phyloP scores from a whole-genome alignment of 1,140 invertebrate species.

The Tyrophagus putrescentiae region DNA sequence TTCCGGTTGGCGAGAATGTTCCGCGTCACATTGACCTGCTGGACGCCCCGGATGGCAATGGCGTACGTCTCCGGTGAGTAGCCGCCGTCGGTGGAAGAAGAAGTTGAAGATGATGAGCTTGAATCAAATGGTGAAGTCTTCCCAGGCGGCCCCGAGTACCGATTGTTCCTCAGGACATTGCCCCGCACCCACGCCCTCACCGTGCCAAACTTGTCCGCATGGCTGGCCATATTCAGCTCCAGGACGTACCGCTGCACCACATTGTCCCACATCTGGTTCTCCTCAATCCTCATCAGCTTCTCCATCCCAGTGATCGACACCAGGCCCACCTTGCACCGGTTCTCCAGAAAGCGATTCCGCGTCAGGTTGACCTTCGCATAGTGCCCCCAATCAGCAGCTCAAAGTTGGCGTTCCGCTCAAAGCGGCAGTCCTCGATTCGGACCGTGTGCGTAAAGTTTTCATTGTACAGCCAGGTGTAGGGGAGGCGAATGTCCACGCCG shows the following conservation, averaged over 20 bases:
- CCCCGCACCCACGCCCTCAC: constrained; percentile 26
- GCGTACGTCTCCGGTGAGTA: constrained; percentile 50
- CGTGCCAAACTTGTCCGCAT: constrained; percentile 67
- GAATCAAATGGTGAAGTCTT: constrained; percentile 26
- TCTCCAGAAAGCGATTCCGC: constrained; percentile 66
- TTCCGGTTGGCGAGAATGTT: constrained; percentile 76
- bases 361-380: constrained; percentile 62
- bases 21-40: constrained; percentile 73
- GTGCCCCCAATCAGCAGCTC: constrained; percentile 73
- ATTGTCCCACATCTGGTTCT: constrained; percentile 60
- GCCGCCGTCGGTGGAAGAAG: constrained; percentile 27
- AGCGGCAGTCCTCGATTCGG: constrained; percentile 67
- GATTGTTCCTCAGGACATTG: constrained; percentile 27
- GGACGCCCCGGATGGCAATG: constrained; percentile 80
- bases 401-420: constrained; percentile 70
- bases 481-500: constrained; percentile 66
- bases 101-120: too few species aligned
- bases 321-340: constrained; percentile 61
- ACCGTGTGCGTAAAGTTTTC: constrained; percentile 83
- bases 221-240: constrained; percentile 73
- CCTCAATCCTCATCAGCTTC: constrained; percentile 66
- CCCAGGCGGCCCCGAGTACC: background rate
- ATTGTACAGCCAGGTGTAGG: constrained; percentile 87
- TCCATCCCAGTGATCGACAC: constrained; percentile 86
- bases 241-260: constrained; percentile 60